Percentiles rank a stretch among this genome's conserved stretches.
phyloP scores from a whole-genome alignment of 2,113 vertebrate species.

The Alligator mississippiensis region DNA sequence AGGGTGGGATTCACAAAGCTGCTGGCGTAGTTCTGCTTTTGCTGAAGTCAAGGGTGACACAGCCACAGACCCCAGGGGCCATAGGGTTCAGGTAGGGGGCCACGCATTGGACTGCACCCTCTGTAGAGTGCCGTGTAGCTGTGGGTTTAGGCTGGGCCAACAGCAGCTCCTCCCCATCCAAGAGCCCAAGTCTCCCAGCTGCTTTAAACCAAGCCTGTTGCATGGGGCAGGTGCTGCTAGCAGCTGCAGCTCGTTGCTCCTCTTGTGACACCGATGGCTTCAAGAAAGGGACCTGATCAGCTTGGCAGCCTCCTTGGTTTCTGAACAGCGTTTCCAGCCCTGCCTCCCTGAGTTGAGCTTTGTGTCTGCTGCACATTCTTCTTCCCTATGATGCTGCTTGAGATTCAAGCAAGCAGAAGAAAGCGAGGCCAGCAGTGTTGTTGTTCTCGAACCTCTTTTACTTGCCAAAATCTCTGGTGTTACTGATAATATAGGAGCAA shows the following conservation, averaged over 20 bases:
- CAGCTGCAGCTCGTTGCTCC: background rate
- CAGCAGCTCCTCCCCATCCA: too few species aligned
- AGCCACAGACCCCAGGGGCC: too few species aligned
- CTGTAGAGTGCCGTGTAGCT: too few species aligned
- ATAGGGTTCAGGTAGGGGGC: too few species aligned
- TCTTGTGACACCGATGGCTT: background rate
- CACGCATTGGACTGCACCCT: too few species aligned
- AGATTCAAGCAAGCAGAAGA: background rate
- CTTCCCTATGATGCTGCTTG: background rate
- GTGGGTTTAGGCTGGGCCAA: too few species aligned
- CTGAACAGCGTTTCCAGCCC: background rate
- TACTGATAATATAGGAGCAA: background rate
- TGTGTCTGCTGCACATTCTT: background rate
- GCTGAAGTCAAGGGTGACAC: too few species aligned
- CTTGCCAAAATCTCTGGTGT: fast-evolving
- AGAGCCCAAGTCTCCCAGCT: background rate
- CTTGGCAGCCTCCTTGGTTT: background rate
- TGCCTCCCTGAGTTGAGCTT: background rate
- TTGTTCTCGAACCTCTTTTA: background rate
- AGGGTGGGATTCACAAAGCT: too few species aligned
- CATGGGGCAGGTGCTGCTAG: too few species aligned
- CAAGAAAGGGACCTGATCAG: background rate
- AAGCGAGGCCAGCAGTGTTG: background rate
- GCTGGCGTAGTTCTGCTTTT: too few species aligned
- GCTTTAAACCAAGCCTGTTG: background rate